These are phyloP conservation scores for Brachyptera putata DNA, from an alignment of 2,888 invertebrate genomes.

Conservation along the genomic window DNA sequence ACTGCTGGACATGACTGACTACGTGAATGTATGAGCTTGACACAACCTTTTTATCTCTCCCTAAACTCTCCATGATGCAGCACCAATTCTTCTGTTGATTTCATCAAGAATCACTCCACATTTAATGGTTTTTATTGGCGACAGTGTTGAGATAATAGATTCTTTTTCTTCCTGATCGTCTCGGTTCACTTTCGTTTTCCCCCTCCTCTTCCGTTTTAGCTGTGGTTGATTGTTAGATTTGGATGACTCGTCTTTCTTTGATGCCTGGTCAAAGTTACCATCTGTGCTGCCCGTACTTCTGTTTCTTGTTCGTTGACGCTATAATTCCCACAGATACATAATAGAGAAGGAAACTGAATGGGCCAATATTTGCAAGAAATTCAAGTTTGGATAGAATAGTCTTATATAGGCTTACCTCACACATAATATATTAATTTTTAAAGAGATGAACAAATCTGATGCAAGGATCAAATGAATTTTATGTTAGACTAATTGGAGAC, in stretches of 20 bases:
- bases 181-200: slow-evolving; percentile 33
- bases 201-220: slow-evolving; percentile 36
- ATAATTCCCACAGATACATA: no score
- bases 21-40: no score
- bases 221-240: slow-evolving; percentile 19
- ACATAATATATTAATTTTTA: no score
- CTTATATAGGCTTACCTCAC: no score
- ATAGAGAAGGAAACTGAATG: no score
- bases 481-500: no score
- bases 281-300: slow-evolving; percentile 10
- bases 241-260: slow-evolving; percentile 22
- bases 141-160: slow-evolving; percentile 45
- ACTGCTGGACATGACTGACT: no score
- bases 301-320: slow-evolving; percentile 7
- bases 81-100: slow-evolving; percentile 71
- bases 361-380: no score
- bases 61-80: slow-evolving; percentile 61
- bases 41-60: no score
- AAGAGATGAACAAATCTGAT: no score
- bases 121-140: slow-evolving; percentile 63
- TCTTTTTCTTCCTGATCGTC: slow-evolving; percentile 37
- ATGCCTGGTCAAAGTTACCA: slow-evolving; percentile 14
- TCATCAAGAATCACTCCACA: slow-evolving; percentile 72
- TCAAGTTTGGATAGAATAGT: no score
- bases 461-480: no score